Percentiles rank a stretch among this genome's conserved stretches.
Conservation (phyloP, 2,888 invertebrate genomes). For the Lochmaea crataegi region DNA sequence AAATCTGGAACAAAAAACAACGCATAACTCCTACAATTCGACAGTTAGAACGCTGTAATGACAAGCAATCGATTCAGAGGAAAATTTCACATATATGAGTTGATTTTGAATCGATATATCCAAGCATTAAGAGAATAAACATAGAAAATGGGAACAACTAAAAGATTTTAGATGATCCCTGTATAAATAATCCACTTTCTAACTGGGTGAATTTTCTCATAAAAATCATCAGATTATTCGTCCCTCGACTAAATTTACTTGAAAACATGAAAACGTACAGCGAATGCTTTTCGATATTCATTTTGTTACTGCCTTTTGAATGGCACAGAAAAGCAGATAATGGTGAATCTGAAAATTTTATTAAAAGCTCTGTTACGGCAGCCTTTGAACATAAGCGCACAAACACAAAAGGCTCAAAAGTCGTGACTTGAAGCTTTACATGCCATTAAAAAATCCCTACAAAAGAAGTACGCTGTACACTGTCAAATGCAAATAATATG, state of each 20-base stretch:
- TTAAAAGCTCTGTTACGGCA: slow-evolving; percentile 50
- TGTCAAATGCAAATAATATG: slow-evolving; percentile 54
- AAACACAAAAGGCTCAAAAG: slow-evolving; percentile 64
- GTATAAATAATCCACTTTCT: background rate
- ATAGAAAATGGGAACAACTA: too few species aligned
- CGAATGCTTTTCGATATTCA: slow-evolving; percentile 28
- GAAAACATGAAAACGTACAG: slow-evolving; percentile 36
- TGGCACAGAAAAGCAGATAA: slow-evolving; percentile 34
- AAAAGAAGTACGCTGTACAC: slow-evolving; percentile 55
- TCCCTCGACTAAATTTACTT: slow-evolving; percentile 23
- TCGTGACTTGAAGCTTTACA: slow-evolving; percentile 60
- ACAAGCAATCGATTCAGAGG: too few species aligned
- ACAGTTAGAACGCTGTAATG: too few species aligned
- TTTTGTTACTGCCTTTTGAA: slow-evolving; percentile 34
- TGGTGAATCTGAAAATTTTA: slow-evolving; percentile 46
- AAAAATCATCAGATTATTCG: slow-evolving; percentile 30
- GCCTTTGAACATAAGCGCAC: slow-evolving; percentile 68
- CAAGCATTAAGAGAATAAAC: too few species aligned
- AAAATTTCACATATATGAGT: too few species aligned
- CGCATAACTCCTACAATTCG: too few species aligned
- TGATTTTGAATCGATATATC: too few species aligned
- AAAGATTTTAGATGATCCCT: too few species aligned
- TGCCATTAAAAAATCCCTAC: slow-evolving; percentile 55
- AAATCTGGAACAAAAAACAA: too few species aligned
- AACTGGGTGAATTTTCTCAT: slow-evolving; percentile 29